Conservation (phyloP, 1,140 invertebrate genomes). For the Drosophila obscura region DNA sequence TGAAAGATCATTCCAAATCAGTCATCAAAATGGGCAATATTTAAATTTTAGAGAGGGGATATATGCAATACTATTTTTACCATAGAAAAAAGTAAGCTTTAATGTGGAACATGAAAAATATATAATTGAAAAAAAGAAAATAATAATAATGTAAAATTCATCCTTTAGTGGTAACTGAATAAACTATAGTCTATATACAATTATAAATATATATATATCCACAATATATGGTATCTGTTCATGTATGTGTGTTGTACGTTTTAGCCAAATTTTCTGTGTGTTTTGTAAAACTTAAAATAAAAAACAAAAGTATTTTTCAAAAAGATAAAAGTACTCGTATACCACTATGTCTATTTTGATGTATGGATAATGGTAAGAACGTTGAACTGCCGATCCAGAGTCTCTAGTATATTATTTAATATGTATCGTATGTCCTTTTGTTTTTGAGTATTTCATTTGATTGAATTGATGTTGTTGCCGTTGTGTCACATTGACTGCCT, state of each 20-base stretch:
- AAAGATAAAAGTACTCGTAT: slow-evolving; percentile 56
- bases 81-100: slow-evolving; percentile 69
- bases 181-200: slow-evolving; percentile 59
- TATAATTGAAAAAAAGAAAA: slow-evolving; percentile 42
- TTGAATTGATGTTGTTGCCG: slow-evolving; percentile 42
- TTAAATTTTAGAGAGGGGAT: slow-evolving; percentile 51
- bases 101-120: slow-evolving; percentile 43
- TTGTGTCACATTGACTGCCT: slow-evolving; percentile 39
- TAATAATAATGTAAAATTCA: slow-evolving; percentile 61
- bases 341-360: slow-evolving; percentile 38
- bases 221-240: slow-evolving; percentile 58
- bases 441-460: slow-evolving; percentile 7
- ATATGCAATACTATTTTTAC: slow-evolving; percentile 58
- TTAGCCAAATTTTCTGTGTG: slow-evolving; percentile 79
- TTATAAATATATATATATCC: slow-evolving; percentile 37
- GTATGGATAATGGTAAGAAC: slow-evolving; percentile 44
- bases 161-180: slow-evolving; percentile 66
- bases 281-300: slow-evolving; percentile 69
- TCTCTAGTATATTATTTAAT: slow-evolving; percentile 16
- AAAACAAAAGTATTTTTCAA: slow-evolving; percentile 65
- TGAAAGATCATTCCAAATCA: slow-evolving; percentile 65
- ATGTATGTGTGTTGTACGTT: slow-evolving; percentile 77
- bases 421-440: slow-evolving; percentile 26
- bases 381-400: slow-evolving; percentile 46
- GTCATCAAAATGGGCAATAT: slow-evolving; percentile 67